Conservation (phyloP, 2,888 invertebrate species). For the Lordiphosa andalusiaca region DNA sequence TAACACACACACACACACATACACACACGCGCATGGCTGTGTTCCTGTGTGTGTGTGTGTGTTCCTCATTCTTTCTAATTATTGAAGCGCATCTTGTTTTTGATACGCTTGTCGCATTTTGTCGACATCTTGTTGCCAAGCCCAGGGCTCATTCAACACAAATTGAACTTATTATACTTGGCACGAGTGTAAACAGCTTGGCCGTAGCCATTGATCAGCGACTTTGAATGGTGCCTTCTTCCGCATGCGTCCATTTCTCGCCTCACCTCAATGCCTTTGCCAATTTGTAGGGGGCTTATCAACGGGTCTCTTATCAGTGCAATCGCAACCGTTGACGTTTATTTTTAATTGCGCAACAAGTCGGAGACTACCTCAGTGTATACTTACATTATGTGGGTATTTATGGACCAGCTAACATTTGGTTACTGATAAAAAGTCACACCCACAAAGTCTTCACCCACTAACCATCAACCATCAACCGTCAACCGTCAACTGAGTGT, state of each 20-base stretch:
- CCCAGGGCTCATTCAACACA: constrained; percentile 2
- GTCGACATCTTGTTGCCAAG: constrained; percentile 36
- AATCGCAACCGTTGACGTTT: constrained; percentile 41
- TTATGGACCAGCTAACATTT: constrained; percentile 8
- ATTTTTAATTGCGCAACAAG: constrained; percentile 48
- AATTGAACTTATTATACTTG: constrained; percentile 52
- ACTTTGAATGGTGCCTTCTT: constrained; percentile 2
- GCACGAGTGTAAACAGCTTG: neutral
- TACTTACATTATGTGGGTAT: constrained; percentile 4
- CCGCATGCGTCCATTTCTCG: constrained; percentile 3
- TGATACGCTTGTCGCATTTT: constrained; percentile 36
- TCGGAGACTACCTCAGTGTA: constrained; percentile 38
- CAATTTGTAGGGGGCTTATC: constrained; percentile 9
- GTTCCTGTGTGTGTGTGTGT: no score
- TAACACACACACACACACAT: neutral
- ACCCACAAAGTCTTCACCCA: neutral
- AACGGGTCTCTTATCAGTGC: constrained; percentile 47
- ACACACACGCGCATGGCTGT: neutral
- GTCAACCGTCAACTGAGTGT: no score
- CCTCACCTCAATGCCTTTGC: constrained; percentile 1
- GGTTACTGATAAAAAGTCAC: constrained; percentile 5
- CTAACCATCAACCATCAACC: no score
- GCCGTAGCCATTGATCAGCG: constrained; percentile 3
- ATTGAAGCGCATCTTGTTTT: constrained; percentile 42
- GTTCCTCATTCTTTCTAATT: constrained; percentile 7